A percentile compares a stretch with the other conserved stretches of the same genome.
Evolutionary conservation across 2,888 invertebrate genomes (phyloP).

Genomic region (Ichneumon xanthorius): DNA sequence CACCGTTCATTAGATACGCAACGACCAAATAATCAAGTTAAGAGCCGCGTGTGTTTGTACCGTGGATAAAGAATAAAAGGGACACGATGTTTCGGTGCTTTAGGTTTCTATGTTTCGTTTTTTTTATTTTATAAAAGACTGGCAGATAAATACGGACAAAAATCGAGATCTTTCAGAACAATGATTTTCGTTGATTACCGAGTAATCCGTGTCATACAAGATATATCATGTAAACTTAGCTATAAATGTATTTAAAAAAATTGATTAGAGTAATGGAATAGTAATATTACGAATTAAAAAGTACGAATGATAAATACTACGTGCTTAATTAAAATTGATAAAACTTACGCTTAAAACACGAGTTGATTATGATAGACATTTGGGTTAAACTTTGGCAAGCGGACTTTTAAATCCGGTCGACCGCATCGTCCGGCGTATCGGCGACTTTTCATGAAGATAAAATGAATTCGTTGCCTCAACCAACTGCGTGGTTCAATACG

Average conservation of each 20-base stretch:
- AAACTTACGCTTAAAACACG: neutral
- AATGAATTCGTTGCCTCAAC: neutral
- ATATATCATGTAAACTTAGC: neutral
- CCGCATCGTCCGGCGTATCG: slow-evolving; percentile 1
- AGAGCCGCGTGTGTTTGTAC: slow-evolving; percentile 36
- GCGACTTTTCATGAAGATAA: slow-evolving; percentile 3
- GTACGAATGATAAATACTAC: neutral
- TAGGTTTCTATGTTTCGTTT: neutral
- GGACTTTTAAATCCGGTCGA: slow-evolving; percentile 8
- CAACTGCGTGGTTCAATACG: neutral
- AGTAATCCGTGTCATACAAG: too few relatives aligned
- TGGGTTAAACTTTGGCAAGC: neutral
- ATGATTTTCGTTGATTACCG: too few relatives aligned
- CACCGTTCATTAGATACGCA: slow-evolving; percentile 79
- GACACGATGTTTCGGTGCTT: neutral
- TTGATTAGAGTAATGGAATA: neutral
- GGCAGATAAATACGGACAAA: neutral
- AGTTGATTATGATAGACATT: neutral
- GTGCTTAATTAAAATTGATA: neutral
- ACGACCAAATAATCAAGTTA: slow-evolving; percentile 78
- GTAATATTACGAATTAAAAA: neutral
- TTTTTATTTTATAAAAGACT: neutral
- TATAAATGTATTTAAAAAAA: neutral
- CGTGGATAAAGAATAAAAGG: neutral
- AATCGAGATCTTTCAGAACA: neutral